phyloP scores from a whole-genome alignment of 2,888 invertebrate genomes.

The Euplagia quadripunctaria region DNA sequence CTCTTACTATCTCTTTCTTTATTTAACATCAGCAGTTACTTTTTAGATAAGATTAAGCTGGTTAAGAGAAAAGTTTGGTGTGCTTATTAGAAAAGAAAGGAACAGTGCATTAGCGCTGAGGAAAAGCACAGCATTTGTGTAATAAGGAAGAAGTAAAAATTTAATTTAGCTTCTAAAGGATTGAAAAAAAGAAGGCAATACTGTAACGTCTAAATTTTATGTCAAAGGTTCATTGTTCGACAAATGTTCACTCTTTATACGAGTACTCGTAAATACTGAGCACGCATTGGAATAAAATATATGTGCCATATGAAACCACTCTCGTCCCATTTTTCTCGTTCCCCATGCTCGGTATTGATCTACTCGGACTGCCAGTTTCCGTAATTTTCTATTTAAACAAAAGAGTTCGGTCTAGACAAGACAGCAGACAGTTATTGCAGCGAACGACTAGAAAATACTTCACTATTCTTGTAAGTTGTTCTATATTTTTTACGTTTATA shows the following conservation, averaged over 20 bases:
- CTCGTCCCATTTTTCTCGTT: not conserved
- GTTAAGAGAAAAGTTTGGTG: too few relatives aligned
- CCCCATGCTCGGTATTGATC: conserved; percentile 21
- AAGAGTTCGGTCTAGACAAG: conserved; percentile 30
- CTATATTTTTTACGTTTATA: not conserved
- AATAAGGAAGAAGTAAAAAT: too few relatives aligned
- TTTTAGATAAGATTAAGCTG: too few relatives aligned
- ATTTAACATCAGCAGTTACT: too few relatives aligned
- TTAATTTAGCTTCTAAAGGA: too few relatives aligned
- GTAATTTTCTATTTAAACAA: conserved; percentile 32
- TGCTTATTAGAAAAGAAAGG: too few relatives aligned
- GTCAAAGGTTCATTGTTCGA: too few relatives aligned
- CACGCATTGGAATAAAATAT: not conserved
- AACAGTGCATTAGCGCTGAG: too few relatives aligned
- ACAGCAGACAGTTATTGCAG: conserved; percentile 31
- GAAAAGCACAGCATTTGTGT: too few relatives aligned
- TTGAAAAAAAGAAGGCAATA: too few relatives aligned
- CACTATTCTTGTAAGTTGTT: not conserved
- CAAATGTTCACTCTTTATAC: not conserved
- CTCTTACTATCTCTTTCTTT: too few relatives aligned
- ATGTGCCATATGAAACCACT: not conserved
- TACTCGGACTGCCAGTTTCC: conserved; percentile 8
- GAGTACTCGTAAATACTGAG: not conserved
- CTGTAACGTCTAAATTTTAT: too few relatives aligned
- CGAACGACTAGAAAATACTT: not conserved